Base-by-base conservation (phyloP, 2,113 vertebrate genomes). In the Scortum barcoo region DNA sequence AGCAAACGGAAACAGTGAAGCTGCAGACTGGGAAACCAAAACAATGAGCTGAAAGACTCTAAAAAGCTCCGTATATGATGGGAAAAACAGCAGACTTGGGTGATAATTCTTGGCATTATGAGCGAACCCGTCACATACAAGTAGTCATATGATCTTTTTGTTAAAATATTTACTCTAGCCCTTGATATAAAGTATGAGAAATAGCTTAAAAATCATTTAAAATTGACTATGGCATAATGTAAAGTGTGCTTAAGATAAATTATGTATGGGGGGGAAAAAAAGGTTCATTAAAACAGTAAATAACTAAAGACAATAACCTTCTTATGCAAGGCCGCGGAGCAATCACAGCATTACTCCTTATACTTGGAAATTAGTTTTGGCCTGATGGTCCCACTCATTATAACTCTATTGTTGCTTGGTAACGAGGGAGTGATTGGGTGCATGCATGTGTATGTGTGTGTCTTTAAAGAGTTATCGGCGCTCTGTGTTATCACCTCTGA, bases 291-390 rank as follows among this genome's bases (percentile, higher is more conserved):
- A 83, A 90, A 86, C 13, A 67, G 69, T 90, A 85, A 88, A 83
- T 83, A 91, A 83, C 58, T 63, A 84, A 85, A 88, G 83, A 88
- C 88, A 89, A 90, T 87, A 88, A 88, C 82, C 77, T 85, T 76
- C 77, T 88, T 82, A 86, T 44, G 66, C 36, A 87, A 82, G 71
- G 50, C 44, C 78, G 80, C 66, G 57, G 62, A 73, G 80, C 63
- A 90, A 90, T 88, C 82, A 88, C 66, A 74, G 78, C 72, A 38
- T 91, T 84, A 83, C 73, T 72, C 75, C 76, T 83, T 69, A 77
- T 57, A 83, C 63, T 88, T 80, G 57, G 71, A 90, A 93, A 93
- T 91, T 81, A 90, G 74, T 91, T 90, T 89, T 81, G 81, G 50
- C 77, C 70, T 82, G 71, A 84, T 86, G 81, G 86, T 78, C 67